Evolutionary conservation across 2,113 vertebrate genomes (phyloP).

Genomic region (Ceyx cyanopectus): DNA sequence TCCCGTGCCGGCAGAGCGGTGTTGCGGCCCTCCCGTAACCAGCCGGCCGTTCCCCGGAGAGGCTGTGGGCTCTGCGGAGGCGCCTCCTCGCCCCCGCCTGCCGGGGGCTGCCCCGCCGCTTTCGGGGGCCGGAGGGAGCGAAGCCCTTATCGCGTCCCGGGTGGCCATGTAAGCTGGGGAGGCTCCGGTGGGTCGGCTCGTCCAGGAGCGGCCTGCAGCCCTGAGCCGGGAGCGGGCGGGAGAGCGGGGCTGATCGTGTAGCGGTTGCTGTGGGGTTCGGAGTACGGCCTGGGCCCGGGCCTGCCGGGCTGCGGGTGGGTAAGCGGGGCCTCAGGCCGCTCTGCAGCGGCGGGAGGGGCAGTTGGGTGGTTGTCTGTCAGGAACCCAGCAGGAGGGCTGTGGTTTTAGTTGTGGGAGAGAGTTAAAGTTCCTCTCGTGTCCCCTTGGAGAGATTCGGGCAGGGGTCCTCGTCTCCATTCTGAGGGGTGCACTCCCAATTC

Average conservation of each 20-base stretch:
- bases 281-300: not conserved
- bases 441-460: not conserved
- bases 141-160: no score
- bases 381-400: not conserved
- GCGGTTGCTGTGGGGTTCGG: no score
- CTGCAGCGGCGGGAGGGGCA: no score
- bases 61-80: not conserved
- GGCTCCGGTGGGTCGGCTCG: not conserved
- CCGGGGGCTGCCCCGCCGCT: not conserved
- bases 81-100: not conserved
- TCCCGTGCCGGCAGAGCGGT: not conserved
- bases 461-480: accelerated
- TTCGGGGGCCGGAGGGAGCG: no score
- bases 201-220: not conserved
- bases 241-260: no score
- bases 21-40: not conserved
- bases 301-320: not conserved
- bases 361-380: no score
- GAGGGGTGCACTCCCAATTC: accelerated
- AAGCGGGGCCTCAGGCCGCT: not conserved
- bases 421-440: not conserved
- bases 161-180: no score
- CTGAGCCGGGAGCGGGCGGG: not conserved
- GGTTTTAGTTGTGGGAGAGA: not conserved
- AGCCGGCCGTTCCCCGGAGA: no score